Evolutionary conservation across 2,797 vertebrate species (phyloP).

Genomic region (Bryconaethiops microstoma): DNA sequence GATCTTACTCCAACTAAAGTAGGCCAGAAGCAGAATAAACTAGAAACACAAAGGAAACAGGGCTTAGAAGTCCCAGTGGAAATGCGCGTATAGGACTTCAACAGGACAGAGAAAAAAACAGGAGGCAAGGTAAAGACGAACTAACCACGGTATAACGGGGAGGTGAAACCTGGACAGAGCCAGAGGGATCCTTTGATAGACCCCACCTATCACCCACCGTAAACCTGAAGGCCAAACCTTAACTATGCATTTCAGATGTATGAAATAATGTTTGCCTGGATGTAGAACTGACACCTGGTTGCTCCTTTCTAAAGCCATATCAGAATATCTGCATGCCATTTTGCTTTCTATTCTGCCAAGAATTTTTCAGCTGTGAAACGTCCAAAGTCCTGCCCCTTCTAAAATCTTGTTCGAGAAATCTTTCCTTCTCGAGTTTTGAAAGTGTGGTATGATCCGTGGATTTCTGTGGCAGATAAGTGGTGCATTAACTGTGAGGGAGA

Average conservation of each 20-base stretch:
- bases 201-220: neutral
- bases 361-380: neutral
- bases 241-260: neutral
- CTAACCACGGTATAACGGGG: neutral
- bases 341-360: neutral
- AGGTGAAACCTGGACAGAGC: neutral
- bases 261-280: constrained; percentile 4
- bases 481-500: too few relatives aligned
- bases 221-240: neutral
- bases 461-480: too few relatives aligned
- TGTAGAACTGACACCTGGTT: constrained; percentile 11
- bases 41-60: neutral
- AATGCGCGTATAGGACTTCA: neutral
- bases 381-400: neutral
- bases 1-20: neutral
- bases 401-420: too few relatives aligned
- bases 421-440: too few relatives aligned
- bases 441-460: too few relatives aligned
- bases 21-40: neutral
- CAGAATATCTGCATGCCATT: neutral
- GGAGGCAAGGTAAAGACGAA: neutral
- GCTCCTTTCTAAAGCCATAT: constrained; percentile 18
- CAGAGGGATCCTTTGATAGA: neutral
- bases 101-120: neutral
- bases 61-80: neutral